phyloP scores from a whole-genome alignment of 2,113 vertebrate species.

The Halcyon malimbica region DNA sequence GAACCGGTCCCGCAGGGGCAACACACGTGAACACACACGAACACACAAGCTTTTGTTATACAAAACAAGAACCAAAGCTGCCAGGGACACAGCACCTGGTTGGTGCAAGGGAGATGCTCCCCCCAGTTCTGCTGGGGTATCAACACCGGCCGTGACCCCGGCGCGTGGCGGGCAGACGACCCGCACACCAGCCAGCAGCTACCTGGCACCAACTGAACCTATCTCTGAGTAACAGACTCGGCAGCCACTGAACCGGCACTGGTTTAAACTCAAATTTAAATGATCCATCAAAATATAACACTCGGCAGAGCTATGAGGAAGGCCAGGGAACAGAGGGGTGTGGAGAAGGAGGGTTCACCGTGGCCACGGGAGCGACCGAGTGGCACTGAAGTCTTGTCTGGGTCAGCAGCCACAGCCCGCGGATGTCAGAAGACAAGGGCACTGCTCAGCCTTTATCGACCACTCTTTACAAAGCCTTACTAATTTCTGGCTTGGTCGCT shows the following conservation, averaged over 20 bases:
- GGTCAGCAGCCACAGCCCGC: background rate
- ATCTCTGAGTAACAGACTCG: background rate
- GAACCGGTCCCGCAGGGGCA: background rate
- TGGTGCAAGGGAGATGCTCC: background rate
- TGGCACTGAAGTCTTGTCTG: background rate
- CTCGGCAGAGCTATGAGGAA: background rate
- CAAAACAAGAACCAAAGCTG: background rate
- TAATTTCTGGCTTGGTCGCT: background rate
- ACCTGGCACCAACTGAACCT: background rate
- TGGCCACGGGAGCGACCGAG: background rate
- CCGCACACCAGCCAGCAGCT: background rate
- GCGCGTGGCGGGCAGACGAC: fast-evolving
- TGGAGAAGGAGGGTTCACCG: background rate
- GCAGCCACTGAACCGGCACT: background rate
- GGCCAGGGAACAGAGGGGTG: background rate
- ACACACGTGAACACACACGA: background rate
- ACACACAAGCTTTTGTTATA: background rate
- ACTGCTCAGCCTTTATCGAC: background rate
- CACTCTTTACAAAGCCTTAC: background rate
- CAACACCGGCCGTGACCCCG: background rate
- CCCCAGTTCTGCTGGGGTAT: background rate
- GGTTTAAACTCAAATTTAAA: background rate
- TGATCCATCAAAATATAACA: background rate
- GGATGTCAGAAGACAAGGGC: background rate
- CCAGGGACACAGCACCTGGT: background rate